Evolutionary conservation across 2,888 invertebrate species (phyloP).

Genomic region (Idaea biselata): DNA sequence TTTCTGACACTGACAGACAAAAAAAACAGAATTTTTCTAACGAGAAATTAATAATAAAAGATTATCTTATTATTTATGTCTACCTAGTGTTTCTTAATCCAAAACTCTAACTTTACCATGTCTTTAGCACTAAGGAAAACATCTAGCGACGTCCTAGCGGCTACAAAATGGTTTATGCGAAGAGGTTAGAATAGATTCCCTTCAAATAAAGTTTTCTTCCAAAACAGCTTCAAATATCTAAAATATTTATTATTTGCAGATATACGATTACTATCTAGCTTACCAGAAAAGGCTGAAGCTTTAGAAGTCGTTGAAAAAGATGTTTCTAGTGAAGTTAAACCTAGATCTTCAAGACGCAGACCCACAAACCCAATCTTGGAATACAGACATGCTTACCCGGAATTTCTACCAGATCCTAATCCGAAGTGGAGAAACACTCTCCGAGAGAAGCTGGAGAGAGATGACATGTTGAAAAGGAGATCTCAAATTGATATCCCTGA

Average conservation of each 20-base stretch:
- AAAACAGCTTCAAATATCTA: neutral
- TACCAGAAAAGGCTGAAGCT: constrained; percentile 51
- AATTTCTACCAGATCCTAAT: constrained; percentile 94
- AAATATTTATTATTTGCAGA: constrained; percentile 40
- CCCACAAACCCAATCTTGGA: constrained; percentile 65
- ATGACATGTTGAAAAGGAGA: constrained; percentile 95
- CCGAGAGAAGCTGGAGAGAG: constrained; percentile 92
- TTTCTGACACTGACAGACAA: neutral
- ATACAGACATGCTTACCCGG: constrained; percentile 89
- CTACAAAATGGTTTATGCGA: constrained; percentile 58
- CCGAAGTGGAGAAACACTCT: constrained; percentile 88
- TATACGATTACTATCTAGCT: constrained; percentile 50
- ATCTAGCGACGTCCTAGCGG: constrained; percentile 43
- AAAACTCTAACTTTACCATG: constrained; percentile 35
- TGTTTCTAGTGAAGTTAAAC: constrained; percentile 22
- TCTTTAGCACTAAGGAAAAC: constrained; percentile 55
- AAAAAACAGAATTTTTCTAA: no score
- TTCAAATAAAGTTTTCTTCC: neutral
- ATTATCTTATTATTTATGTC: neutral
- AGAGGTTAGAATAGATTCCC: constrained; percentile 57
- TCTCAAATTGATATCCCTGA: constrained; percentile 93
- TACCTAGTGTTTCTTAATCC: neutral
- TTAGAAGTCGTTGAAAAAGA: constrained; percentile 29
- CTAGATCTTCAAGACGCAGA: constrained; percentile 35
- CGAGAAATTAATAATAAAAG: no score